Evolutionary conservation across 1,140 invertebrate species (phyloP), one percentile per base, ranked within the genome.

Genomic region (Bombus difficillimus): DNA sequence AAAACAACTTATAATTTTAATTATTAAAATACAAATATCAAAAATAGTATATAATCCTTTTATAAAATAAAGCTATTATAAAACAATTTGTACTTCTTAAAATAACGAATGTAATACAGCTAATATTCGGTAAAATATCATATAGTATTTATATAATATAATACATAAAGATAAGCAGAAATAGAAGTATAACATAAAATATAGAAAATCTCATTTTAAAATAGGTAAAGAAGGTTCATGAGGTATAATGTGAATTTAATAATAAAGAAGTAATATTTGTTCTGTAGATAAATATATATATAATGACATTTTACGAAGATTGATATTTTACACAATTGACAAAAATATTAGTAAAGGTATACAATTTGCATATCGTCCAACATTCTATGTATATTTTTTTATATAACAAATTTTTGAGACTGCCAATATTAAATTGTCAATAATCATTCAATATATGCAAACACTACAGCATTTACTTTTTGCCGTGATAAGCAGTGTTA

Each of bases 401-500:
- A 85, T 32, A 18, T n/a, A 81, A 62, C 41, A 81, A 75, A n/a
- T 32, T 71, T 68, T 66, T 47, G 39, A 86, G 73, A 83, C 73
- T 86, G 73, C 81, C 39, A 81, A 32, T 74, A 69, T 75, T n/a
- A 85, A 66, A 68, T 18, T 86, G 28, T 62, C 47, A 72, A 34
- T 81, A 74, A 71, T 62, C 12, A 77, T 68, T 85, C 22, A 74
- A 6, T 34, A 57, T 85, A 77, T 28, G 18, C 41, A 47, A n/a
- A n/a, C 72, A 71, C 18, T 47, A 41, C 39, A 76, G 53, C 74
- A 47, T 79, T 76, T 69, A 41, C 28, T 76, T 80, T 76, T 75
- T 83, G 72, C 37, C 87, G 85, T 88, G 87, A 87, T 87, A 87
- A 57, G 47, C 73, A 80, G n/a, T 83, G 47, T 78, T 34, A 34